Conservation (phyloP, 2,888 invertebrate species). For the Tanaodytes sp. region DNA sequence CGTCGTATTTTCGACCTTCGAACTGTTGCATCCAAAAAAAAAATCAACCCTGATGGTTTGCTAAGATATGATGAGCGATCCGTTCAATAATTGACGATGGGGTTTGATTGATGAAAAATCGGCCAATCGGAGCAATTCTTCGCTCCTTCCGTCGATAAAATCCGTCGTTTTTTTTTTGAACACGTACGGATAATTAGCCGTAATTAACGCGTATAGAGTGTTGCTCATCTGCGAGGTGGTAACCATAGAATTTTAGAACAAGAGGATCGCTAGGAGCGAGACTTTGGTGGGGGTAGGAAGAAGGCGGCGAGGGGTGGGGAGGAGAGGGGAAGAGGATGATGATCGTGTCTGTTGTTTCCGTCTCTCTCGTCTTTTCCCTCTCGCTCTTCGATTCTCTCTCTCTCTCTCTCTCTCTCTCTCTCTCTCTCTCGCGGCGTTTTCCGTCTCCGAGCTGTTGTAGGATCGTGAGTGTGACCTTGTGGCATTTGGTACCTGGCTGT, state of each 20-base stretch:
- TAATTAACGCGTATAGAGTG: constrained; percentile 38
- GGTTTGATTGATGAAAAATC: no score
- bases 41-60: no score
- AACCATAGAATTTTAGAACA: constrained; percentile 48
- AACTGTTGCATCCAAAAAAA: no score
- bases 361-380: not conserved
- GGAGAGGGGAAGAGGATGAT: constrained; percentile 22
- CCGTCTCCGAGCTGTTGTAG: constrained; percentile 52
- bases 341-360: constrained; percentile 31
- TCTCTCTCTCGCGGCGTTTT: constrained; percentile 30
- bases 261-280: constrained; percentile 27
- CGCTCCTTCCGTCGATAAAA: no score
- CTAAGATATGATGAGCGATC: no score
- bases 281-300: constrained; percentile 3
- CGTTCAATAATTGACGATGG: no score
- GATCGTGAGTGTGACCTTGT: constrained; percentile 68
- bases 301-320: not conserved
- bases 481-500: constrained; percentile 72
- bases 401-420: constrained; percentile 12
- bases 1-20: no score
- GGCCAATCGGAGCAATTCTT: no score
- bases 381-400: not conserved
- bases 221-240: constrained; percentile 29
- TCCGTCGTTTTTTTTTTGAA: no score
- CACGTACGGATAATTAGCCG: constrained; percentile 32